Evolutionary conservation across 2,888 invertebrate genomes (phyloP).

Genomic region (Cephus spinipes): DNA sequence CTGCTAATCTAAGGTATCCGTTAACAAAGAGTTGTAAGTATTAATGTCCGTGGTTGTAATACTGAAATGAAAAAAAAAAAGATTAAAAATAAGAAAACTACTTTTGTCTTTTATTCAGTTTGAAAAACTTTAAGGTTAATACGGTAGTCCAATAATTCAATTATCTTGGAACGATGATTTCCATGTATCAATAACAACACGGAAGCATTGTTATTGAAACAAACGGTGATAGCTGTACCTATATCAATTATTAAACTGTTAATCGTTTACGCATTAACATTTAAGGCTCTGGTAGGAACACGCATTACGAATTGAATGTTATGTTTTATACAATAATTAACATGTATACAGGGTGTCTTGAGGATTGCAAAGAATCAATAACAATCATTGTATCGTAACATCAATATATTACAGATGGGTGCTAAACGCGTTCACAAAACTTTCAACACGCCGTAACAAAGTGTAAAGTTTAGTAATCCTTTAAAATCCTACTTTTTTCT

Average conservation of each 20-base stretch:
- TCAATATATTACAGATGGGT: background rate
- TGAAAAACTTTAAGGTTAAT: background rate
- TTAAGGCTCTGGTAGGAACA: slow-evolving; percentile 37
- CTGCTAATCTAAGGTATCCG: slow-evolving; percentile 8
- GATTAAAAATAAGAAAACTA: slow-evolving; percentile 20
- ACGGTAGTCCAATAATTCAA: background rate
- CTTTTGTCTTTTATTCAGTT: background rate
- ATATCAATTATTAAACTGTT: slow-evolving; percentile 24
- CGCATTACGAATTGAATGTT: slow-evolving; percentile 17
- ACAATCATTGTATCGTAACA: background rate
- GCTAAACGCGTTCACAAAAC: background rate
- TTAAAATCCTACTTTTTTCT: background rate
- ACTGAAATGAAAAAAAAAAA: slow-evolving; percentile 19
- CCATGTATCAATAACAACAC: background rate
- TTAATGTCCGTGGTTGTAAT: slow-evolving; percentile 16
- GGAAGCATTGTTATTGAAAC: background rate
- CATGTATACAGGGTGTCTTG: slow-evolving; percentile 1
- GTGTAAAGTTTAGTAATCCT: background rate
- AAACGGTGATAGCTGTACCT: background rate
- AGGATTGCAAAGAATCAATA: background rate
- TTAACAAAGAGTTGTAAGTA: slow-evolving; percentile 7
- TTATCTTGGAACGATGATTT: background rate
- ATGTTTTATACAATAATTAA: slow-evolving; percentile 1
- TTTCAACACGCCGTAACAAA: background rate
- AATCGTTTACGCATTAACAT: slow-evolving; percentile 30